Base-by-base conservation (phyloP, 2,888 invertebrate genomes). In the Pharmacophagus antenor region DNA sequence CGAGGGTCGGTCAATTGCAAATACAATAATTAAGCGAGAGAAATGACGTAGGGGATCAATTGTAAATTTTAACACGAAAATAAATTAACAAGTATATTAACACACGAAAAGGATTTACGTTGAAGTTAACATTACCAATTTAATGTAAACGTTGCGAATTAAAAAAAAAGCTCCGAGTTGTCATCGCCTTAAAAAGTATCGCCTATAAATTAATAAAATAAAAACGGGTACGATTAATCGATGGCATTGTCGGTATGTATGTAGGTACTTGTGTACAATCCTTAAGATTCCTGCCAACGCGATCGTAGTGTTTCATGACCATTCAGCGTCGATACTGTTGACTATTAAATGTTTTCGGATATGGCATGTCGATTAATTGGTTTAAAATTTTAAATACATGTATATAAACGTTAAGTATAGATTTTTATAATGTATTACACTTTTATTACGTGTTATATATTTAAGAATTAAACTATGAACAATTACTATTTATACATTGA, bases 191-290 rank as follows among this genome's bases (percentile, higher is more conserved):
- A 63, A 49, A n/a, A 58, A 62, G 55, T 59, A 56, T 63, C 61
- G 55, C 62, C 62, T 63, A 63, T 67, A 65, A 67, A 64, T 63
- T 61, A 62, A 62, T 61, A 58, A 63, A 66, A 66, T 64, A 2
- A 63, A 67, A 65, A 66, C 53, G 51, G 17, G 18, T 12, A 23
- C 25, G 49, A 62, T 63, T 64, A 64, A 66, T 64, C 62, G 56
- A 62, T 61, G 53, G 59, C 56, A 62, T 49, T 55, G 61, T 42
- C 44, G 21, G 50, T 56, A 60, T 50, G 49, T 60, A 60, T 59
- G 61, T 59, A 62, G 59, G 61, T 61, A 60, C 47, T 56, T 56
- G 58, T 42, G 59, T 44, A 47, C 22, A 52, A 53, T 52, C 58
- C 42, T 60, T 41, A 52, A 56, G 60, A 62, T 63, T 62, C 63